These are phyloP conservation scores for Uria lomvia DNA, from an alignment of 2,113 vertebrate species.

Conservation along the genomic window DNA sequence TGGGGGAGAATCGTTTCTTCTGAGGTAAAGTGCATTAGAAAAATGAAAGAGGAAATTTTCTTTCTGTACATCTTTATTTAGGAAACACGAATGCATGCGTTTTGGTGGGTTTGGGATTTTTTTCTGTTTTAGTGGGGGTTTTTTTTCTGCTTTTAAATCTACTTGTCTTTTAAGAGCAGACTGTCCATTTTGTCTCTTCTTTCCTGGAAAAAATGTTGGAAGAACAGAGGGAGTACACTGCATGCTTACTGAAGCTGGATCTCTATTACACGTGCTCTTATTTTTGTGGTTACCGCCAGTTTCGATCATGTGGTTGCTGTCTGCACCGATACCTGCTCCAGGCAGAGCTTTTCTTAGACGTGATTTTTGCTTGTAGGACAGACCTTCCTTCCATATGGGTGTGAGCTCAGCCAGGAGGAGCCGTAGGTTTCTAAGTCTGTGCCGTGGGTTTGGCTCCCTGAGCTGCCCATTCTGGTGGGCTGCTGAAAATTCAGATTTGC, in stretches of 20 bases:
- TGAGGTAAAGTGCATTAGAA: background rate
- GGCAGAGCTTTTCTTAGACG: background rate
- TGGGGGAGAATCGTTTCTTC: background rate
- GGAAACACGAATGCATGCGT: background rate
- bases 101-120: background rate
- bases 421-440: accelerated
- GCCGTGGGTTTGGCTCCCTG: background rate
- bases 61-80: background rate
- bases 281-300: background rate
- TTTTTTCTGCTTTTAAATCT: background rate
- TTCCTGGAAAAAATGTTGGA: background rate
- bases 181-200: background rate
- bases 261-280: background rate
- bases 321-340: background rate
- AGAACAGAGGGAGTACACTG: background rate
- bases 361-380: background rate
- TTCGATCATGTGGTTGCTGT: background rate
- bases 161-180: background rate
- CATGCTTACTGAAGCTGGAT: background rate
- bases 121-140: background rate
- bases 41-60: background rate
- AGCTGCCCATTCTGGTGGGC: background rate
- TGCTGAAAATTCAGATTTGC: background rate
- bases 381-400: background rate
- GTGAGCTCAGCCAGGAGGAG: background rate